Evolutionary conservation across 2,888 invertebrate genomes (phyloP).

Genomic region (Yponomeuta cagnagella): DNA sequence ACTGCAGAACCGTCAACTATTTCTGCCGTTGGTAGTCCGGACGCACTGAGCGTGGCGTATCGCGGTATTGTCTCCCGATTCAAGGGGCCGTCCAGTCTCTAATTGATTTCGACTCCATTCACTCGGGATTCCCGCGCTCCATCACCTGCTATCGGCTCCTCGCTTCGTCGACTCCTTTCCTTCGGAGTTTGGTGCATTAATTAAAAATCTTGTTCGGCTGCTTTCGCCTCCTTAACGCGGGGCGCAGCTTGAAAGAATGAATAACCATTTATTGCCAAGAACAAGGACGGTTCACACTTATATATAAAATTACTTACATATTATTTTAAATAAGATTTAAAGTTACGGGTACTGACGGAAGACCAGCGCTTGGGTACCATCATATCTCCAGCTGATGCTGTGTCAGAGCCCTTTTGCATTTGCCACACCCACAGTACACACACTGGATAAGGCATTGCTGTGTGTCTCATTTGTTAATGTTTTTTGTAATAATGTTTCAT

Average conservation of each 20-base stretch:
- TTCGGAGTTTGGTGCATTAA: background rate
- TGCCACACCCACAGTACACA: too few relatives aligned
- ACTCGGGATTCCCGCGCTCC: slow-evolving; percentile 6
- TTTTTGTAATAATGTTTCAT: too few relatives aligned
- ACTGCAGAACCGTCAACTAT: background rate
- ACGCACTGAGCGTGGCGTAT: background rate
- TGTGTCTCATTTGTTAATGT: too few relatives aligned
- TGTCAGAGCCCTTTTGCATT: too few relatives aligned
- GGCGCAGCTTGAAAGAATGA: background rate
- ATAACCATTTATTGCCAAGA: too few relatives aligned
- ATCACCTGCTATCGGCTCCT: background rate
- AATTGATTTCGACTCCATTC: slow-evolving; percentile 16
- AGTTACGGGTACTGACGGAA: too few relatives aligned
- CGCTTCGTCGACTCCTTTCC: background rate
- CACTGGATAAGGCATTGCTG: too few relatives aligned
- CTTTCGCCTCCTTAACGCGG: background rate
- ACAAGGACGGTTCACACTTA: too few relatives aligned
- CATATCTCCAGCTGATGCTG: too few relatives aligned
- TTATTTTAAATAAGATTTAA: too few relatives aligned
- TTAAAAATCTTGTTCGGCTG: background rate
- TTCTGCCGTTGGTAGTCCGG: slow-evolving; percentile 3
- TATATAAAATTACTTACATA: too few relatives aligned
- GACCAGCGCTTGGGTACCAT: too few relatives aligned
- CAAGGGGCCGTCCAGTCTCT: slow-evolving; percentile 11
- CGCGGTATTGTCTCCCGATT: slow-evolving; percentile 16